Evolutionary conservation across 2,797 vertebrate species (phyloP), one percentile per base, ranked within the genome.

Genomic region (Siniperca undulata): DNA sequence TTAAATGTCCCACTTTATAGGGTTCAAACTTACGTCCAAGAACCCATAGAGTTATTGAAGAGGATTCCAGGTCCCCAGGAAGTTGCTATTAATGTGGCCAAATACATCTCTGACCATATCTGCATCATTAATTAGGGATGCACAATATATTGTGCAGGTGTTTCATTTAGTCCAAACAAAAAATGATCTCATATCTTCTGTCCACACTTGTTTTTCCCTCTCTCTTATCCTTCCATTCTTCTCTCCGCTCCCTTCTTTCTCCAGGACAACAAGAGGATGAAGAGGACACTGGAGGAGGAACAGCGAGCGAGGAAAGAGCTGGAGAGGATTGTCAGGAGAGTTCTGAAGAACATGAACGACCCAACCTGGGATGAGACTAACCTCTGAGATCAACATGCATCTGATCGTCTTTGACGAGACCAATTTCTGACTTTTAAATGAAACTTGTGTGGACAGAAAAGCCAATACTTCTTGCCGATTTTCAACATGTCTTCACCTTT

Each of bases 351-450:
- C 93, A 96, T 98, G 96, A 98, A 99, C 2, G 98, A 99, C 93
- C 97, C 97, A 0, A 97, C 97, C 50, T 99, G 98, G 98, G 98
- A 99, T 42, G 98, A 99, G 95, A 99, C 98, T 27, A 99, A 99
- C 91, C 97, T 99, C 89, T 99, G 94, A 94, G 81, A 76, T 24
- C 34, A 7, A 17, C 0, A 2, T 4, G 44, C 16, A 13, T 67
- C 40, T 0, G 56, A 77, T 72, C 34, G 10, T 40, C 69, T 34
- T 1, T 53, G 48, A 73, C 7, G 16, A 61, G 64, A 76, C 46
- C 17, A 52, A 1, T 17, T n/a, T 55, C 36, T 56, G 74, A 89
- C 76, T 79, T 71, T 61, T 7, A 55, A 77, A 66, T 0, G 67
- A 81, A 0, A 9, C 59, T 59, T 46, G 10, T 55, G 27, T 44